Conservation (phyloP, 2,113 vertebrate genomes). For the Herpailurus yagouaroundi region DNA sequence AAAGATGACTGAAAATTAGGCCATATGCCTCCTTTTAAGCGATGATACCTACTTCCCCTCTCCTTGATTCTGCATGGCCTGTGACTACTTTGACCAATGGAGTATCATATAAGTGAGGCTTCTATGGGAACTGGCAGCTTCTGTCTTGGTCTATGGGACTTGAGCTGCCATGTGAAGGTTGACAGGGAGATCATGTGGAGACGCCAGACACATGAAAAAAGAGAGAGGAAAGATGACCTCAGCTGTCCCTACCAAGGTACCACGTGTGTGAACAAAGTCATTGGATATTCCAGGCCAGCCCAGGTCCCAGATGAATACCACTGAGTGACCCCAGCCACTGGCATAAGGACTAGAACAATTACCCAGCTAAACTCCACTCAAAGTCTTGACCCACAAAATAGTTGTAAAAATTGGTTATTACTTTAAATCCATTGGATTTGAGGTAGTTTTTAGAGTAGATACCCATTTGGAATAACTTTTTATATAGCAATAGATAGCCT, state of each 20-base stretch:
- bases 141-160: background rate
- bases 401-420: background rate
- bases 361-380: background rate
- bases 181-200: background rate
- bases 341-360: background rate
- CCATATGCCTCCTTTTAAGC: background rate
- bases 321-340: background rate
- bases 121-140: background rate
- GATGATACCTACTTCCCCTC: background rate
- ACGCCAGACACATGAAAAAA: accelerated
- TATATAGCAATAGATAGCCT: background rate
- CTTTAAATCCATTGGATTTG: background rate
- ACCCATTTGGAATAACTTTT: background rate
- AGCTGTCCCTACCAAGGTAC: background rate
- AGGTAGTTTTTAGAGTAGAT: background rate
- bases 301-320: background rate
- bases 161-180: background rate
- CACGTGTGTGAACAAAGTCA: background rate
- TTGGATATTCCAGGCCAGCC: background rate
- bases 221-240: too few species aligned
- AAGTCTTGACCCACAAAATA: background rate
- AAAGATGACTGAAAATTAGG: background rate
- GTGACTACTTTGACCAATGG: background rate
- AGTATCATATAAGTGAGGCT: too few species aligned
- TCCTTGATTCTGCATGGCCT: background rate